phyloP scores from a whole-genome alignment of 2,113 vertebrate species.

The Pithys albifrons region DNA sequence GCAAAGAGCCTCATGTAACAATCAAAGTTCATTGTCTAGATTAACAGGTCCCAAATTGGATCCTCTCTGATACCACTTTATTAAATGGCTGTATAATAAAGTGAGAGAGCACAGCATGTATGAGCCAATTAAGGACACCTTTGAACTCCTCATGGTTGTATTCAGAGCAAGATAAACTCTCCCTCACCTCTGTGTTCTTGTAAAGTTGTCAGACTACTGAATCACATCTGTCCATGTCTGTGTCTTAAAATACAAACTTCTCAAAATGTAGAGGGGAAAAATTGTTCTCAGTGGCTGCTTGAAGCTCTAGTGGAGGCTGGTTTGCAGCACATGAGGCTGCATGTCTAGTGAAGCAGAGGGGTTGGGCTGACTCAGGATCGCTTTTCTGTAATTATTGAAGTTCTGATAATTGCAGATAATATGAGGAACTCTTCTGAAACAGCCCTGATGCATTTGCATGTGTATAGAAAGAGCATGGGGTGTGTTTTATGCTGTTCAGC shows the following conservation, averaged over 20 bases:
- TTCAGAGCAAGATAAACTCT: neutral
- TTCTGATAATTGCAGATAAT: neutral
- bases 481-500: neutral
- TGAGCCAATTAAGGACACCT: neutral
- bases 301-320: neutral
- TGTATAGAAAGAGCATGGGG: neutral
- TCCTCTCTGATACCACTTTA: neutral
- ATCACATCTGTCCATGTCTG: rapidly evolving
- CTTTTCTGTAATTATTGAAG: neutral
- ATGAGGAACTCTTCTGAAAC: neutral
- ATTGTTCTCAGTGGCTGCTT: neutral
- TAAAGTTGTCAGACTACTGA: neutral
- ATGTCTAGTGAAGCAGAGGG: neutral
- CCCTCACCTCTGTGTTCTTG: neutral
- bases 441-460: neutral
- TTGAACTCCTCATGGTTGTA: neutral
- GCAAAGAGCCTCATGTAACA: neutral
- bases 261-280: neutral
- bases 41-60: neutral
- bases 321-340: neutral
- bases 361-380: neutral
- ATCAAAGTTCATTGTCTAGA: neutral
- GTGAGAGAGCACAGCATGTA: neutral
- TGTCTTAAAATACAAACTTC: neutral
- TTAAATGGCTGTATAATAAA: neutral